Percentiles rank a stretch among this genome's conserved stretches.
Conservation (phyloP, 2,113 vertebrate genomes). For the Ochotona princeps region DNA sequence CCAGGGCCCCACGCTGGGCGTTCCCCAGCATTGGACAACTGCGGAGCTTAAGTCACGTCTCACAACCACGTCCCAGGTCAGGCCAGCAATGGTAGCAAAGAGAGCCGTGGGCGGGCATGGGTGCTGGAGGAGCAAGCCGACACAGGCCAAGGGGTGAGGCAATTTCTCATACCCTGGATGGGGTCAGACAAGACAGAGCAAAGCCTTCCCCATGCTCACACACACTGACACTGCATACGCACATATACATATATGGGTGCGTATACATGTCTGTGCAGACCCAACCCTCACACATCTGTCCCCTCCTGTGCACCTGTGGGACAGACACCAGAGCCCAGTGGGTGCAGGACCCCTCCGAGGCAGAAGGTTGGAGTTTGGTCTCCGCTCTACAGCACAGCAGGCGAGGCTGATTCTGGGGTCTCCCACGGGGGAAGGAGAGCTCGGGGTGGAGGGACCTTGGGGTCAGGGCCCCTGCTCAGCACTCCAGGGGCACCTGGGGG, state of each 20-base stretch:
- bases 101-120: no score
- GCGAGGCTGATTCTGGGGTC: no score
- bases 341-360: background rate
- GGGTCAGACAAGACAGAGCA: conserved; percentile 49
- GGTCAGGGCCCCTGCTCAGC: no score
- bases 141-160: conserved; percentile 55
- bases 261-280: no score
- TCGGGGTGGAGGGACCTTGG: background rate
- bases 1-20: conserved; percentile 34
- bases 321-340: background rate
- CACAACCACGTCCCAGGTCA: conserved; percentile 60
- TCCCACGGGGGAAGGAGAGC: fast-evolving
- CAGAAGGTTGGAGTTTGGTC: fast-evolving
- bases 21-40: conserved; percentile 57
- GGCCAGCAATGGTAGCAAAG: conserved; percentile 67
- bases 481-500: background rate
- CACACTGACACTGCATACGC: background rate
- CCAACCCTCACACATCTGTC: no score
- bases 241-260: fast-evolving
- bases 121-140: background rate
- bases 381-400: background rate
- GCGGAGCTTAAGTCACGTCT: conserved; percentile 69
- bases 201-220: conserved; percentile 12
- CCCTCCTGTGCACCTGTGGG: fast-evolving
- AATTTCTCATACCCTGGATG: conserved; percentile 54